A percentile compares a stretch with the other conserved stretches of the same genome.
phyloP scores from a whole-genome alignment of 2,797 vertebrate genomes.

The Erithacus rubecula region DNA sequence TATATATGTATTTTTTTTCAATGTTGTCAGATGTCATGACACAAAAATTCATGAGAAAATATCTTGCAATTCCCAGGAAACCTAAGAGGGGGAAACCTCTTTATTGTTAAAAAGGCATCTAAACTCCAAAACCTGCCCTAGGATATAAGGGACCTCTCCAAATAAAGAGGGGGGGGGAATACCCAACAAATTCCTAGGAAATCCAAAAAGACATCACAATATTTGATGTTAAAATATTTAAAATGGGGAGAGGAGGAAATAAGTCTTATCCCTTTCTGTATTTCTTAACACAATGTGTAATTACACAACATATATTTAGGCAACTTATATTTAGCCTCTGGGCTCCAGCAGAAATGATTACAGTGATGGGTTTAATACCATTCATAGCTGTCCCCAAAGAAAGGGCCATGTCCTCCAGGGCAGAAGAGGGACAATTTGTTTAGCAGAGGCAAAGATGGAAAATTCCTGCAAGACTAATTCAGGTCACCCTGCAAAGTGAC shows the following conservation, averaged over 20 bases:
- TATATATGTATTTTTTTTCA: neutral
- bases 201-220: neutral
- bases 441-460: neutral
- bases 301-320: neutral
- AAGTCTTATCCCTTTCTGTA: neutral
- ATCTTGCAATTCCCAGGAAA: conserved; percentile 29
- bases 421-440: neutral
- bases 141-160: neutral
- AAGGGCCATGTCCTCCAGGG: neutral
- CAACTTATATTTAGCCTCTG: neutral
- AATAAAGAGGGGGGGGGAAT: neutral
- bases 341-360: neutral
- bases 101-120: neutral
- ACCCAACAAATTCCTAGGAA: neutral
- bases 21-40: conserved; percentile 25
- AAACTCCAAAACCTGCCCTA: neutral
- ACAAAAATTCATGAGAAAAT: conserved; percentile 55
- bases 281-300: neutral
- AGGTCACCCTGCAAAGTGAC: neutral
- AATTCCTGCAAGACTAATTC: neutral
- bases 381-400: neutral
- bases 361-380: neutral
- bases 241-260: neutral
- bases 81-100: neutral
- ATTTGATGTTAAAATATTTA: neutral